Evolutionary conservation across 2,113 vertebrate species (phyloP), one percentile per base, ranked within the genome.

Genomic region (Grantiella picta): DNA sequence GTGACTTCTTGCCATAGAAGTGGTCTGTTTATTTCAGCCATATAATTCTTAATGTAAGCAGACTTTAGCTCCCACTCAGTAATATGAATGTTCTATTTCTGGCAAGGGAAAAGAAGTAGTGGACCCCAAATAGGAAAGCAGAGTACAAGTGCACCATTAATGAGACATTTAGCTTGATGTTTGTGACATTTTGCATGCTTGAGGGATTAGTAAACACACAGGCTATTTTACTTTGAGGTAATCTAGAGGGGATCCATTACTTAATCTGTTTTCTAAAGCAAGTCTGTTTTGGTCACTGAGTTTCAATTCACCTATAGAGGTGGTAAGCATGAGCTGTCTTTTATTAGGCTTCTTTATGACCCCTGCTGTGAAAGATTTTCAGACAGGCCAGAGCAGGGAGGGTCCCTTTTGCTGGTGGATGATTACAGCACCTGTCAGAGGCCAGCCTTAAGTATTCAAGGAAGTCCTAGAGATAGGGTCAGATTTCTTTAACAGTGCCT

Each of bases 381-480:
- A 90, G 82, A 79, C 76, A 90, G 76, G 45, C 69, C 57, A 61
- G 69, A 50, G 75, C 53, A 68, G 72, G 65, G 69, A 86, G 4
- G 0, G 52, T 89, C 50, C 10, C 47, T 83, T 88, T 73, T 90
- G 52, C 81, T 94, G 69, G 65, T 42, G 69, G 86, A 54, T 92
- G 84, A 66, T 85, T 93, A 83, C 72, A 86, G 36, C 93, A 94
- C 92, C 89, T 97, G 96, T 95, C 18, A 17, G 61, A 78, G 23
- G 71, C 84, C 75, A 81, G 84, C 31, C 75, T 1, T 61, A 94
- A 89, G 84, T 65, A 95, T 96, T 96, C 61, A 86, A 94, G 95
- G 90, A 94, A 96, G 88, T 92, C 72, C 49, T 79, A 65, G 60
- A 90, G 63, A 82, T 17, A 89, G 95, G 90, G 49, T 96, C 85